phyloP scores from a whole-genome alignment of 2,888 invertebrate species.

The Marasmarcha lunaedactyla region DNA sequence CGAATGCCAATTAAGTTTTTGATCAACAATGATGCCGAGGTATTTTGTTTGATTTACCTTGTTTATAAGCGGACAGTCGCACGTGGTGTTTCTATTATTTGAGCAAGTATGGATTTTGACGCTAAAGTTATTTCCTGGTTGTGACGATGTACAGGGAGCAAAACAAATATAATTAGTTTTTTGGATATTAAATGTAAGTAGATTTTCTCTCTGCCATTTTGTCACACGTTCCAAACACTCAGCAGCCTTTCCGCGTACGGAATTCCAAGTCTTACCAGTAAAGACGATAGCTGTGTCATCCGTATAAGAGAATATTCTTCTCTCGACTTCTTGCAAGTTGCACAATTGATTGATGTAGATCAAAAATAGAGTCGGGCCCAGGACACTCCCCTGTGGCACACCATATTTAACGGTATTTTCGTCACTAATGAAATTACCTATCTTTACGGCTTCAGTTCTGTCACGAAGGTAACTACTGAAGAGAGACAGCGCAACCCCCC shows the following conservation, averaged over 20 bases:
- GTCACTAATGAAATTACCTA: constrained; percentile 1
- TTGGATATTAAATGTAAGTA: constrained; percentile 5
- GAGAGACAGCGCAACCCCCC: constrained; percentile 6
- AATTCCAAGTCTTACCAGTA: constrained; percentile 4
- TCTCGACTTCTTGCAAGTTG: constrained; percentile 3
- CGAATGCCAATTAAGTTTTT: too few relatives aligned
- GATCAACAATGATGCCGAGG: background rate
- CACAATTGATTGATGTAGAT: constrained; percentile 12
- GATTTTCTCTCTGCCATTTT: constrained; percentile 2
- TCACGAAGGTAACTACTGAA: constrained; percentile 5
- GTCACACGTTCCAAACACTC: background rate
- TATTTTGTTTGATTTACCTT: too few relatives aligned
- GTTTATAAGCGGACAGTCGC: too few relatives aligned
- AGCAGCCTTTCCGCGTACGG: background rate
- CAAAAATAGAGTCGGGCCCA: constrained; percentile 11
- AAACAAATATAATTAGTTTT: constrained; percentile 9
- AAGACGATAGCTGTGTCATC: constrained; percentile 10
- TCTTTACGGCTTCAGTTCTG: constrained; percentile 7
- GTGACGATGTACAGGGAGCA: too few relatives aligned
- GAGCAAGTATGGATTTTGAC: too few relatives aligned
- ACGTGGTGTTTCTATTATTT: too few relatives aligned
- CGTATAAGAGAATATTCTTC: constrained; percentile 8
- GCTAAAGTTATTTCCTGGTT: too few relatives aligned
- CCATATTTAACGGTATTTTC: constrained; percentile 5
- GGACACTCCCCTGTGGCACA: constrained; percentile 11